These are phyloP conservation scores for Dendrophyllia cribrosa DNA, from an alignment of 64 coral and sea anemone genomes.

Conservation along the genomic window DNA sequence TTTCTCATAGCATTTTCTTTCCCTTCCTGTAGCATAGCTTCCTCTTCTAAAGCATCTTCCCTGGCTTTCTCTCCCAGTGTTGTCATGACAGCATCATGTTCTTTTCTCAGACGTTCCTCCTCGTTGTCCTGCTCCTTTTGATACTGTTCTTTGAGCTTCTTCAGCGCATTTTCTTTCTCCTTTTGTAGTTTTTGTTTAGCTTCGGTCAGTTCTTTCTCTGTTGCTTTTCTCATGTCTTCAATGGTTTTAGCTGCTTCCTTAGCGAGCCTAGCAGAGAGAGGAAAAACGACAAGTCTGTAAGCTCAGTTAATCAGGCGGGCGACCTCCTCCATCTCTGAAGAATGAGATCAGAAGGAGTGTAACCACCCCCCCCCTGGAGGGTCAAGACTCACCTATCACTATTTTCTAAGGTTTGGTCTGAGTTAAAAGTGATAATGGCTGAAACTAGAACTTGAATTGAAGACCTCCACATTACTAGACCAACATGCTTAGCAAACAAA, in stretches of 20 bases:
- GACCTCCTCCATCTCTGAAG: too few species aligned
- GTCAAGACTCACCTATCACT: too few species aligned
- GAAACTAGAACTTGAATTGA: too few species aligned
- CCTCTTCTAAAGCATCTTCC: constrained; percentile 88
- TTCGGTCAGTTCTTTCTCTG: constrained; percentile 88
- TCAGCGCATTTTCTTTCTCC: constrained; percentile 79
- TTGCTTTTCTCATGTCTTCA: constrained; percentile 82
- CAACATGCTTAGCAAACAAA: too few species aligned
- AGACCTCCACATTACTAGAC: too few species aligned
- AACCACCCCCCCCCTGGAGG: too few species aligned
- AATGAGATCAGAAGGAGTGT: too few species aligned
- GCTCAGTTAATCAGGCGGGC: too few species aligned
- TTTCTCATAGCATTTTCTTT: constrained; percentile 88
- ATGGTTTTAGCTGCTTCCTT: constrained; percentile 81
- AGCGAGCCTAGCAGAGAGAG: constrained; percentile 36
- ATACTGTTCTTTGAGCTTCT: constrained; percentile 68
- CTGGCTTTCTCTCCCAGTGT: constrained; percentile 85
- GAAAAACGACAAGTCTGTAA: background rate
- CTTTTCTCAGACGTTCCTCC: constrained; percentile 74
- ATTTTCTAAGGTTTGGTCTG: too few species aligned
- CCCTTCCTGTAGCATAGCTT: constrained; percentile 93
- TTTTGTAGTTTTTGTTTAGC: constrained; percentile 81
- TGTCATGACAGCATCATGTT: constrained; percentile 88
- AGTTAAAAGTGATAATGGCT: too few species aligned
- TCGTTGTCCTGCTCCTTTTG: constrained; percentile 75